These are phyloP conservation scores for Caenorhabditis remanei DNA, from an alignment of 1,140 invertebrate species.

Conservation along the genomic window DNA sequence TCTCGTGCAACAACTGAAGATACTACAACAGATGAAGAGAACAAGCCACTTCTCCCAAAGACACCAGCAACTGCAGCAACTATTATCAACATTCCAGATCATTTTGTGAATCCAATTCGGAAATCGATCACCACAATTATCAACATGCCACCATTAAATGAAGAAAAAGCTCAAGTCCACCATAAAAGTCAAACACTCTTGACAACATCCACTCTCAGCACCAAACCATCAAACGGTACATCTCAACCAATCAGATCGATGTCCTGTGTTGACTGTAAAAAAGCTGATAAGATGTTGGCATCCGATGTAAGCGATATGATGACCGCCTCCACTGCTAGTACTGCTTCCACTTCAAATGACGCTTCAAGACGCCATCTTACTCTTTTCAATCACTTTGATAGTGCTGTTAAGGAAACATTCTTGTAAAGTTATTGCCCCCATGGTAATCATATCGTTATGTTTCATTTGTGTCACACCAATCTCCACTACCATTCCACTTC, in stretches of 20 bases:
- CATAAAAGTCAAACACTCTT: background rate
- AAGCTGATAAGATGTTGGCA: constrained; percentile 31
- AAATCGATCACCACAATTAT: constrained; percentile 34
- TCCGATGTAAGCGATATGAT: constrained; percentile 38
- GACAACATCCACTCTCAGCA: background rate
- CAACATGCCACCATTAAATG: background rate
- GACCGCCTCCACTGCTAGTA: constrained; percentile 51
- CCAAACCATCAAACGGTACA: background rate
- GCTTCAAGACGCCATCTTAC: constrained; percentile 35
- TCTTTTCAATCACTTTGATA: constrained; percentile 59
- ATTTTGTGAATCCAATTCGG: background rate
- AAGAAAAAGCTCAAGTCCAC: background rate
- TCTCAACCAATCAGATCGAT: constrained; percentile 14
- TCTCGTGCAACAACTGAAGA: constrained; percentile 59
- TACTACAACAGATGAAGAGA: constrained; percentile 54
- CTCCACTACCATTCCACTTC: background rate
- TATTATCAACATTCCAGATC: background rate
- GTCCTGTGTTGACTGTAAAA: constrained; percentile 39
- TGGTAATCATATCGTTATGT: constrained; percentile 23
- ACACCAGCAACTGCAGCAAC: background rate
- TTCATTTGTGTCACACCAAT: background rate
- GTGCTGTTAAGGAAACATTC: constrained; percentile 60
- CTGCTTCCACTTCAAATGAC: constrained; percentile 35
- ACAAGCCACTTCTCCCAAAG: constrained; percentile 52
- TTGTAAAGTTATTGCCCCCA: constrained; percentile 40